These are phyloP conservation scores for Platysternon megacephalum DNA, from an alignment of 2,113 vertebrate genomes.

Conservation along the genomic window DNA sequence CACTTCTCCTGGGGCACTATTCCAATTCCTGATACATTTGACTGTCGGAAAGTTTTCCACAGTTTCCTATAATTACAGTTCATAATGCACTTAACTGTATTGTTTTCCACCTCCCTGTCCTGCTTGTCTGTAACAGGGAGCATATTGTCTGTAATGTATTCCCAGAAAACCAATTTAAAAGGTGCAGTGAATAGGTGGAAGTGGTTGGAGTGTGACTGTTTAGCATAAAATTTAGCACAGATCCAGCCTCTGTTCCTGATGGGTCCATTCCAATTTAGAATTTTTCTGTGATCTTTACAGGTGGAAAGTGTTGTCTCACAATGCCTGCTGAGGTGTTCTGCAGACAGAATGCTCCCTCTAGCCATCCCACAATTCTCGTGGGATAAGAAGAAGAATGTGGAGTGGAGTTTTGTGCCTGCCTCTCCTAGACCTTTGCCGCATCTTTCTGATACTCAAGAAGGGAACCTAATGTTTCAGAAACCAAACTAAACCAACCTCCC, in stretches of 20 bases:
- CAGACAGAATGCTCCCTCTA: accelerated
- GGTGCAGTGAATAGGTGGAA: background rate
- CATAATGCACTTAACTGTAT: background rate
- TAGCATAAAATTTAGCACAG: background rate
- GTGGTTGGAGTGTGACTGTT: background rate
- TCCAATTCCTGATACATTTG: slow-evolving; percentile 18
- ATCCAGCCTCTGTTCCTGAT: background rate
- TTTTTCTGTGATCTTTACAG: background rate
- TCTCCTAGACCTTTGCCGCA: accelerated
- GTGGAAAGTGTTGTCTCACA: background rate
- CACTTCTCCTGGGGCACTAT: slow-evolving; percentile 43
- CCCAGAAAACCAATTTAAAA: slow-evolving; percentile 45
- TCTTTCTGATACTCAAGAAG: background rate
- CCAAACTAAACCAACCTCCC: background rate
- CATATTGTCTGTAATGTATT: slow-evolving; percentile 9
- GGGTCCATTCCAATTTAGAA: background rate
- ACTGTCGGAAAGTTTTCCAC: slow-evolving; percentile 46
- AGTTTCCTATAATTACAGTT: slow-evolving; percentile 39
- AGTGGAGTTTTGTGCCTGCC: background rate
- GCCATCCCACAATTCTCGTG: background rate
- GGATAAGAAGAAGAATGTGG: background rate
- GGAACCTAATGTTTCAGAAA: background rate
- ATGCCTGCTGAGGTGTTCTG: background rate
- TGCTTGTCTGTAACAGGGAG: background rate
- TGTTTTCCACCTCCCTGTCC: slow-evolving; percentile 3